These are phyloP conservation scores for Gallinago media DNA, from an alignment of 2,113 vertebrate species.

Conservation along the genomic window DNA sequence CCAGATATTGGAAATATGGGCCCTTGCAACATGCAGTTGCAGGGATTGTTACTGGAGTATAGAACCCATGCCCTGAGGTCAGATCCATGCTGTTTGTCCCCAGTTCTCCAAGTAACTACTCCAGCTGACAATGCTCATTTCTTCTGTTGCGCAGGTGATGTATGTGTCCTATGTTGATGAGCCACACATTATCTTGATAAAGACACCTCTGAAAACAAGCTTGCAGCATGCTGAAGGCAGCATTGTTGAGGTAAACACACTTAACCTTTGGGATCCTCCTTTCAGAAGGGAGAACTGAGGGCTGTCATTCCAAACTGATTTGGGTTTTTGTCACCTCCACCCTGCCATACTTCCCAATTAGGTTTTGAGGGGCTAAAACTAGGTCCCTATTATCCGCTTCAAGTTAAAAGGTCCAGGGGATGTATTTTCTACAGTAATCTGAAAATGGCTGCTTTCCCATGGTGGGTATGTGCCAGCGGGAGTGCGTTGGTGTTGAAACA, in stretches of 20 bases:
- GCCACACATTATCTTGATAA: conserved; percentile 72
- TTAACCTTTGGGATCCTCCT: not conserved
- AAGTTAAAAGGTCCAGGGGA: not conserved
- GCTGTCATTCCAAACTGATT: not conserved
- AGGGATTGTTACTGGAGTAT: not conserved
- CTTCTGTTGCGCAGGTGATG: conserved; percentile 52
- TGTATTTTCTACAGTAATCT: not conserved
- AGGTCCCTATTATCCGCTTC: not conserved
- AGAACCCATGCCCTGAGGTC: not conserved
- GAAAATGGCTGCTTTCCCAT: not conserved
- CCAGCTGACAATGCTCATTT: not conserved
- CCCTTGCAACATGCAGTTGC: not conserved
- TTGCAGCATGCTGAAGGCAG: conserved; percentile 75
- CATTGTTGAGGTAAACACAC: conserved; percentile 57
- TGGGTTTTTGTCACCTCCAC: not conserved
- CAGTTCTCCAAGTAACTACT: not conserved
- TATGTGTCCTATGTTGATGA: conserved; percentile 87
- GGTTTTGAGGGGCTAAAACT: not conserved
- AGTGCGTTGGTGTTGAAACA: not conserved
- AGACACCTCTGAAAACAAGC: conserved; percentile 73
- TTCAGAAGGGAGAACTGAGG: conserved; percentile 25
- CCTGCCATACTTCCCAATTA: conserved; percentile 31
- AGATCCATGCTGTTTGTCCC: not conserved
- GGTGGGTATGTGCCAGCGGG: not conserved
- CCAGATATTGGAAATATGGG: rapidly evolving